phyloP scores from a whole-genome alignment of 1,140 invertebrate species.

The Papilio polytes region DNA sequence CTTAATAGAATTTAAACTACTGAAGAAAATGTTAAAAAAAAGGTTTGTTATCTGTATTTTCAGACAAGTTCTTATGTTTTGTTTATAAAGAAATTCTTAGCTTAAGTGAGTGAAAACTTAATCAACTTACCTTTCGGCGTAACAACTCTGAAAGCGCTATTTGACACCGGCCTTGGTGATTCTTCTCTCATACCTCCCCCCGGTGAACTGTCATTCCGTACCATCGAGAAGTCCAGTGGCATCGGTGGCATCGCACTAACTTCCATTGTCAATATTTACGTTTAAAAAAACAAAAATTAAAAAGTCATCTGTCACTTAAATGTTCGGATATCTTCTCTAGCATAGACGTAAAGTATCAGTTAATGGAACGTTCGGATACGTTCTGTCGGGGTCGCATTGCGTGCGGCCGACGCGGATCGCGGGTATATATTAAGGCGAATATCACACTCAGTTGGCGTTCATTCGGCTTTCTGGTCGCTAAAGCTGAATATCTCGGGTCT shows the following conservation, averaged over 20 bases:
- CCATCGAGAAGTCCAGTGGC: conserved; percentile 84
- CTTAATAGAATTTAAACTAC: neutral
- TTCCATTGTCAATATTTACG: conserved; percentile 72
- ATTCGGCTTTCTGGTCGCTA: conserved; percentile 62
- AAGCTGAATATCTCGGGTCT: conserved; percentile 69
- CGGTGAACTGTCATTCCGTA: conserved; percentile 70
- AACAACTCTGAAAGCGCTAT: conserved; percentile 82
- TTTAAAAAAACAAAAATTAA: conserved; percentile 48
- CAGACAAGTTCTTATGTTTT: too few relatives aligned
- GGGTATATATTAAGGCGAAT: conserved; percentile 71
- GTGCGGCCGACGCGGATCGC: conserved; percentile 73
- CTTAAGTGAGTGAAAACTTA: neutral
- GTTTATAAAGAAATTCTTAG: neutral
- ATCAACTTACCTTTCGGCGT: conserved; percentile 77
- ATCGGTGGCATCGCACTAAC: conserved; percentile 83
- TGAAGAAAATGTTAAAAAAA: neutral
- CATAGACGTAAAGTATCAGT: conserved; percentile 47
- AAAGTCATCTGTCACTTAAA: conserved; percentile 56
- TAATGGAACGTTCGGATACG: conserved; percentile 52
- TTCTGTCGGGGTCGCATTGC: conserved; percentile 48
- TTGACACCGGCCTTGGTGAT: conserved; percentile 76
- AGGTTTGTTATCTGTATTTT: neutral
- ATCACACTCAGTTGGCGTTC: conserved; percentile 58
- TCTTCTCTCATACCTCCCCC: conserved; percentile 59
- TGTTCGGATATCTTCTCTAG: conserved; percentile 41